phyloP scores from a whole-genome alignment of 2,888 invertebrate species.

The Torymus aiolomorphi region DNA sequence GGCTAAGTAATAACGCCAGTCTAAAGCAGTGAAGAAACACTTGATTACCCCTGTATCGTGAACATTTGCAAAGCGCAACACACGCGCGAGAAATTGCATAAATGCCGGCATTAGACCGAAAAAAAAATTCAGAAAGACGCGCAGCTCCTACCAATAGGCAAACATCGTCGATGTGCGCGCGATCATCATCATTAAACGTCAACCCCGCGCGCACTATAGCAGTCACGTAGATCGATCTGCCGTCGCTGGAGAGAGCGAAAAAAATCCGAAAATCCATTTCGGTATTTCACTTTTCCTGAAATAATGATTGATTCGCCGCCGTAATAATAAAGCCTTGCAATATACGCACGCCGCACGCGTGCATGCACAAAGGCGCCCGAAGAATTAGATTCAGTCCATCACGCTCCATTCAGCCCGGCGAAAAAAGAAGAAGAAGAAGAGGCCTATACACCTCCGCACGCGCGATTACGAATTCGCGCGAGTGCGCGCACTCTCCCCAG shows the following conservation, averaged over 20 bases:
- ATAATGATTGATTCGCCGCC: conserved; percentile 9
- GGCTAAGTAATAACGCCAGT: too few relatives aligned
- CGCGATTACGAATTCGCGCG: conserved; percentile 1
- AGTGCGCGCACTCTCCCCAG: not conserved
- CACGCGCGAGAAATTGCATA: not conserved
- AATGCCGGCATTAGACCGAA: not conserved
- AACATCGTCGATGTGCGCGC: not conserved
- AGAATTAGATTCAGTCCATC: conserved; percentile 12
- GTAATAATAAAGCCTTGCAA: too few relatives aligned
- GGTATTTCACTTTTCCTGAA: conserved; percentile 27
- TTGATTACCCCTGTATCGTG: too few relatives aligned
- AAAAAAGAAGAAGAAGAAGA: not conserved
- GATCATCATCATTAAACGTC: conserved; percentile 13
- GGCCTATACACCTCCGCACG: too few relatives aligned
- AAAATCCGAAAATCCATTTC: conserved; percentile 15
- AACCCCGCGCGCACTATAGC: not conserved
- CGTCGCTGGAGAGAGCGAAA: not conserved
- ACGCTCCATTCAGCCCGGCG: not conserved
- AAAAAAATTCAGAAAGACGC: too few relatives aligned
- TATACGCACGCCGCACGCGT: too few relatives aligned
- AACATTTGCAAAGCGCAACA: too few relatives aligned
- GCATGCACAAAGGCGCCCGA: not conserved
- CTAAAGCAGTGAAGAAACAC: too few relatives aligned
- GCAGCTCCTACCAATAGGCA: too few relatives aligned
- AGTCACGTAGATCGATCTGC: conserved; percentile 37